Base-by-base conservation (phyloP, 2,888 invertebrate species). In the Chrysopilus asiliformis region DNA sequence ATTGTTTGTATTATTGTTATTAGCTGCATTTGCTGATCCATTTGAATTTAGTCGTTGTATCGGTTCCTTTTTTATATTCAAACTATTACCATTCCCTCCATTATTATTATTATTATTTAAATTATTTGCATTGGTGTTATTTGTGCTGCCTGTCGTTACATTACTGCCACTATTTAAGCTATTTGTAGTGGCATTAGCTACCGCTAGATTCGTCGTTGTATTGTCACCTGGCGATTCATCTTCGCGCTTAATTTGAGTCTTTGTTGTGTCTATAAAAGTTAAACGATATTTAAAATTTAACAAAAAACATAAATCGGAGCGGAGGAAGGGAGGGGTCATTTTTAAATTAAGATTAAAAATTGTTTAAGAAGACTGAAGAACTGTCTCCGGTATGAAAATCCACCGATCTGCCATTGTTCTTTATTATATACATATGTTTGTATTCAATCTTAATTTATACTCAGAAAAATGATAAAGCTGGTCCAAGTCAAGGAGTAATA, bases 191-290 rank as follows among this genome's bases (percentile, higher is more conserved):
- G n/a, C n/a, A n/a, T n/a, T n/a, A n/a, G n/a, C n/a, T n/a, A n/a
- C n/a, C n/a, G 10, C 25, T 14, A 32, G 37, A 7, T 30, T 30
- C n/a, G 37, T 26, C 10, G 37, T 24, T 13, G 37, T 32, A 6
- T 31, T 18, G 8, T 32, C 26, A 7, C 24, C 24, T 53, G 49
- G 44, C 38, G 41, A 40, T 32, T 45, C 45, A 25, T 34, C 36
- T 6, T 33, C 40, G 8, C 18, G 26, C 15, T 36, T 40, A 18
- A 12, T 33, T 24, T 29, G 31, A 22, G 22, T 12, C 16, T 29
- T 27, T 20, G 17, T 12, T 14, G 14, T 22, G 16, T 40, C 36
- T 40, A 32, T 18, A 30, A 9, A 24, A 32, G 25, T n/a, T n/a
- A n/a, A n/a, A n/a, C n/a, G n/a, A n/a, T n/a, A n/a, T n/a, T n/a